Conservation (phyloP, 92 coral and sea anemone species). For the Epizoanthus fatuus region DNA sequence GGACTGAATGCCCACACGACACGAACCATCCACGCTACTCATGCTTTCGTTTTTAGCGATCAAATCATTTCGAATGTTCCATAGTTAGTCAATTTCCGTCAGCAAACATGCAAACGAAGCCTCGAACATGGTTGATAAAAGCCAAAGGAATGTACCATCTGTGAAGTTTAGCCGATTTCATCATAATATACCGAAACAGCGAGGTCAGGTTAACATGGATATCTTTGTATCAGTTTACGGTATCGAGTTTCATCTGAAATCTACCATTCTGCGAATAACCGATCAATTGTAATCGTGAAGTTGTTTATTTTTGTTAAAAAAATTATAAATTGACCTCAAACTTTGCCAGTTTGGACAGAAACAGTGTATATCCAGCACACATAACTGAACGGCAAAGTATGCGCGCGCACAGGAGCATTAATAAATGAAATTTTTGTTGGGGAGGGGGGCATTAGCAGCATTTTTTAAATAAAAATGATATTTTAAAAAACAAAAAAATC, state of each 20-base stretch:
- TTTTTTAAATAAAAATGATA: no score
- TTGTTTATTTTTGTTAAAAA: no score
- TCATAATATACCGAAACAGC: background rate
- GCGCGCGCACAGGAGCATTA: no score
- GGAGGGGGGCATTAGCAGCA: no score
- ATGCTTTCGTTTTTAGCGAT: background rate
- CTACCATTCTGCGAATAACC: background rate
- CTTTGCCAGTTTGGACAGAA: no score
- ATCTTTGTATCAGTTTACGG: background rate
- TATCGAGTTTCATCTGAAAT: constrained; percentile 4
- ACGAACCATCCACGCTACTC: constrained; percentile 10
- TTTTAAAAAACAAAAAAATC: no score
- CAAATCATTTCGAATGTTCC: background rate
- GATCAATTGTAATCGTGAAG: no score
- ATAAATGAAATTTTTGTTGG: no score
- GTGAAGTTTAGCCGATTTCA: background rate
- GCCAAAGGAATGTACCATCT: no score
- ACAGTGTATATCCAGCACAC: no score
- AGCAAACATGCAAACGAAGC: background rate
- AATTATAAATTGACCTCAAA: no score
- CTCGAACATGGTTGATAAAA: background rate
- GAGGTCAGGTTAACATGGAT: background rate
- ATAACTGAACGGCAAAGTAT: no score
- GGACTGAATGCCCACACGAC: constrained; percentile 8
- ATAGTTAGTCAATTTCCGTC: background rate